These are phyloP conservation scores for Xerus inauris DNA, from an alignment of 2,113 vertebrate species.

Conservation along the genomic window DNA sequence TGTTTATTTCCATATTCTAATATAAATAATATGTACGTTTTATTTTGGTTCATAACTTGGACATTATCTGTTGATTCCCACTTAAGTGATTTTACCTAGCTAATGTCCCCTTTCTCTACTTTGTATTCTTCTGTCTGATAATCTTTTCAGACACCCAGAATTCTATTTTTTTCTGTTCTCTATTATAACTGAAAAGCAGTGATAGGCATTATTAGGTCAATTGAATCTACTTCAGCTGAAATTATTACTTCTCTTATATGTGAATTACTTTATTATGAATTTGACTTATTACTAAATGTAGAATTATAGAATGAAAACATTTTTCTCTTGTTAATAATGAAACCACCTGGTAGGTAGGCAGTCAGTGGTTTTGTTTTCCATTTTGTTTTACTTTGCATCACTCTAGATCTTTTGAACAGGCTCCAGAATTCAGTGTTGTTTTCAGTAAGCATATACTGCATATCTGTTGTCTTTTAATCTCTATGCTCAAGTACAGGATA, in stretches of 20 bases:
- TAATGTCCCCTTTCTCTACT: neutral
- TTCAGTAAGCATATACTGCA: conserved; percentile 45
- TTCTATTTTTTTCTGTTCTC: conserved; percentile 36
- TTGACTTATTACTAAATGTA: conserved; percentile 53
- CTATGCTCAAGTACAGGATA: neutral
- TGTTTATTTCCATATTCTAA: conserved; percentile 47
- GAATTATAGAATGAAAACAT: neutral
- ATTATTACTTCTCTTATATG: conserved; percentile 41
- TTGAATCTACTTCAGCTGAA: conserved; percentile 45
- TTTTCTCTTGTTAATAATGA: conserved; percentile 2
- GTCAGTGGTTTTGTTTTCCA: neutral
- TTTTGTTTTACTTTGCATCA: conserved; percentile 8
- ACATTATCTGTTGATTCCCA: neutral
- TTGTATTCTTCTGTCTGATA: neutral
- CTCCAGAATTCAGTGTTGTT: conserved; percentile 4
- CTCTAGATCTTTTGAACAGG: neutral
- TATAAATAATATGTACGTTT: neutral
- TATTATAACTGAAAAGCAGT: conserved; percentile 52
- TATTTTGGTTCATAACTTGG: conserved; percentile 26
- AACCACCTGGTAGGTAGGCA: neutral
- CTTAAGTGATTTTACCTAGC: neutral
- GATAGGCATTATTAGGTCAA: conserved; percentile 27
- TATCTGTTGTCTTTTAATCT: neutral
- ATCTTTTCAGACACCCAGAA: conserved; percentile 36
- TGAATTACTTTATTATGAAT: conserved; percentile 22